Base-by-base conservation (phyloP, 2,888 invertebrate species). In the Dioctria linearis region DNA sequence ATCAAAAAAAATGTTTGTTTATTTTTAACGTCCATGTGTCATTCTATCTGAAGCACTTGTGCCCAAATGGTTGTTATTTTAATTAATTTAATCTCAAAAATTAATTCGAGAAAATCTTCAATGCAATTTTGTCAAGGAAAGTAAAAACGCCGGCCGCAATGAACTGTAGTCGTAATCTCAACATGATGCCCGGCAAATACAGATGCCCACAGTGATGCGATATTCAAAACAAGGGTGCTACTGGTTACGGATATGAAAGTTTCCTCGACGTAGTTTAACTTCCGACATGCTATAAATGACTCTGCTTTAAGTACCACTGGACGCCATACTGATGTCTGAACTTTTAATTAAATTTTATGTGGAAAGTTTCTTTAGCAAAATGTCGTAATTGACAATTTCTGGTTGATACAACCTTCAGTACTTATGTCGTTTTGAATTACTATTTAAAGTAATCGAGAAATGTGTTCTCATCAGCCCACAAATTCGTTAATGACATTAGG, bases 291-390 rank as follows among this genome's bases (percentile, higher is more conserved):
- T 73, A 73, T 73, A 57, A 73, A 39, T 57, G 73, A 54, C 57
- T 42, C 40, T 9, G 54, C 51, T 57, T 73, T 73, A 73, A 73
- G 57, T 57, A 59, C 73, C 73, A 73, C 37, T 73, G 73, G 73
- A 57, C 59, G 57, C 73, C 59, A 73, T 73, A 57, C 73, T 73
- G 73, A 73, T 73, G 73, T 57, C 43, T 51, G 42, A 76, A 63
- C 46, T 76, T 76, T 76, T 76, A 76, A 76, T 76, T 76, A 76
- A 76, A 76, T 76, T 76, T 76, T 76, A 76, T 63, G 76, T 63
- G 61, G 63, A 76, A 76, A 76, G 61, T 76, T 76, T 76, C 51
- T 51, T 76, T 63, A 61, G 49, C 37, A 49, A 63, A 76, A 61
- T 46, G 63, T 9, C 46, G 49, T 76, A 76, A 76, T 76, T 76